Conservation (phyloP, 1,140 invertebrate genomes). For the Tetramorium alpestre region DNA sequence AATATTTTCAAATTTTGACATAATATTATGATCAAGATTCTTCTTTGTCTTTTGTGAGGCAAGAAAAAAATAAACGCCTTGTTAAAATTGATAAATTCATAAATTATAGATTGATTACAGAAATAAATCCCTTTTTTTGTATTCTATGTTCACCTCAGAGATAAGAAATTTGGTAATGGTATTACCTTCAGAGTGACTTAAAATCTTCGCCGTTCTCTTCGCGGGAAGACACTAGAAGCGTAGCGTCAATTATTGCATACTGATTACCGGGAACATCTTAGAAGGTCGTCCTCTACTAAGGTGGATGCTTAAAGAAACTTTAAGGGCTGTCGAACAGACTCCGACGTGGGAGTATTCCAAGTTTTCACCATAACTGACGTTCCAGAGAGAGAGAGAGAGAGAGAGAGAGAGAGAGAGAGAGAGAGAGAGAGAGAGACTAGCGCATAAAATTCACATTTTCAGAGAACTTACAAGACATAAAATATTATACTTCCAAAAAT, state of each 20-base stretch:
- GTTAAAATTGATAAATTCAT: neutral
- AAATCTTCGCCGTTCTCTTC: constrained; percentile 21
- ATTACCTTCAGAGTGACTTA: constrained; percentile 6
- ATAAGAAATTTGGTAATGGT: constrained; percentile 13
- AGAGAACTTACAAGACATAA: constrained; percentile 25
- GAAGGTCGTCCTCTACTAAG: constrained; percentile 6
- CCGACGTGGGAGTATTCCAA: neutral
- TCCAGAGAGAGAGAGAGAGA: neutral
- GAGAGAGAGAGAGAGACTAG: neutral
- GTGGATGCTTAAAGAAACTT: constrained; percentile 36
- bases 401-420: neutral
- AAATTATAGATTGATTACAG: too few species aligned
- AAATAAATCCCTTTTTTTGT: neutral
- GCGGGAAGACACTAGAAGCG: constrained; percentile 15
- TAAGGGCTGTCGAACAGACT: constrained; percentile 35
- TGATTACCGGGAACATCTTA: constrained; percentile 33
- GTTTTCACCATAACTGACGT: constrained; percentile 35
- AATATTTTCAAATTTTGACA: neutral
- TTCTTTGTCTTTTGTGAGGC: too few species aligned
- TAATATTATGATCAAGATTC: neutral
- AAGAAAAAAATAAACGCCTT: neutral
- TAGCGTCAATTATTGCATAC: constrained; percentile 56
- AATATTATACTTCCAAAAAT: constrained; percentile 22
- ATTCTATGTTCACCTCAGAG: neutral
- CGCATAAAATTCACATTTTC: constrained; percentile 25